Conservation (phyloP, 2,113 vertebrate genomes). For the Elephas maximus region DNA sequence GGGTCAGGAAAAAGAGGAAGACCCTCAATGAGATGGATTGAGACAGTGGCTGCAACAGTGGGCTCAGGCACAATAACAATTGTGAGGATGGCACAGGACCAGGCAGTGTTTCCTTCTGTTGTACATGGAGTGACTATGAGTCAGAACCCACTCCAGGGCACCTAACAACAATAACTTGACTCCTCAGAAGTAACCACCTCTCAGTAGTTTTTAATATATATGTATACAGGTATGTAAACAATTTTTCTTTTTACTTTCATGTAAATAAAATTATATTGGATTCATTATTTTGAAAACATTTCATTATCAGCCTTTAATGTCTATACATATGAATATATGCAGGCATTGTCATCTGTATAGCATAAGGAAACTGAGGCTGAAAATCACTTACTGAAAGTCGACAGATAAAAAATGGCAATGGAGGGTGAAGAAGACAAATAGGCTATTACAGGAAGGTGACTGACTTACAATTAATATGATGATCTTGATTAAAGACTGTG, state of each 20-base stretch:
- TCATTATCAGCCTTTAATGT: not conserved
- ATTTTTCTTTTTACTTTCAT: not conserved
- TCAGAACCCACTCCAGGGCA: no score
- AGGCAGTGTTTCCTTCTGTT: no score
- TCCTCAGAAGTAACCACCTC: not conserved
- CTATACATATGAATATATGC: not conserved
- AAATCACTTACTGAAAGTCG: not conserved
- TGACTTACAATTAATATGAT: not conserved
- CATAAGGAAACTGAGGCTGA: not conserved
- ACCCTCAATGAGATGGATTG: no score
- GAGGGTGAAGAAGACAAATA: not conserved
- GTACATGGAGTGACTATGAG: no score
- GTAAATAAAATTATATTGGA: not conserved
- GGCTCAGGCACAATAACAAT: no score
- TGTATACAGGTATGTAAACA: no score
- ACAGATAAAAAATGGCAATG: not conserved
- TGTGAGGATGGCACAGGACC: no score
- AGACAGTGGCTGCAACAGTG: no score
- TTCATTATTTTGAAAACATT: not conserved
- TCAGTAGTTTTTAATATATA: not conserved
- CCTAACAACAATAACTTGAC: no score
- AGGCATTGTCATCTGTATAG: not conserved
- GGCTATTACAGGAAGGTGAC: no score
- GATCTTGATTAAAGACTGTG: not conserved
- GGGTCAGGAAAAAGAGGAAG: no score